Conservation (phyloP, 2,113 vertebrate genomes). For the Dasyprocta punctata region DNA sequence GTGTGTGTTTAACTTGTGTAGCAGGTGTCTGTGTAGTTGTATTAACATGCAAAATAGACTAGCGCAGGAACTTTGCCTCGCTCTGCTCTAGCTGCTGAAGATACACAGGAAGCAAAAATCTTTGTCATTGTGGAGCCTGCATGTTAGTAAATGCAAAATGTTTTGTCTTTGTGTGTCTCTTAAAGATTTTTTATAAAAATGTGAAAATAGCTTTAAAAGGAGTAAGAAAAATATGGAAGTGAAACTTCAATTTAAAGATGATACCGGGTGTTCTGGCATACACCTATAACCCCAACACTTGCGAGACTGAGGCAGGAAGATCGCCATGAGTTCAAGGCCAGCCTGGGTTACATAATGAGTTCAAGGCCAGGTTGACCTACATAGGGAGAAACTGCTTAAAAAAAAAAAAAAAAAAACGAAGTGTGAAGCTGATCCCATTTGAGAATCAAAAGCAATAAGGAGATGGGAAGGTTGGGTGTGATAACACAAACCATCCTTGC, state of each 20-base stretch:
- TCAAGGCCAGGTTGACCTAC: background rate
- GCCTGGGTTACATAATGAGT: too few relatives aligned
- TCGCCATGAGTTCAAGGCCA: background rate
- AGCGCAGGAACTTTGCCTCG: background rate
- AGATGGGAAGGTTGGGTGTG: background rate
- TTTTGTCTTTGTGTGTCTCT: background rate
- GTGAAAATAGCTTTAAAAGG: background rate
- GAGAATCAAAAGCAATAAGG: background rate
- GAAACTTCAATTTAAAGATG: slow-evolving; percentile 4
- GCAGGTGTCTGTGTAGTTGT: background rate
- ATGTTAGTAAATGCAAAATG: slow-evolving; percentile 1
- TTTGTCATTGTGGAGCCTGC: background rate
- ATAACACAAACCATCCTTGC: background rate
- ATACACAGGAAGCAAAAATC: background rate
- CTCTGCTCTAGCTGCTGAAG: background rate
- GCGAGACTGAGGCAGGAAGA: background rate
- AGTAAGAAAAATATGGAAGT: background rate
- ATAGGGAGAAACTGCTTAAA: background rate
- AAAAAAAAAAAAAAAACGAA: background rate
- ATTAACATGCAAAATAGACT: background rate
- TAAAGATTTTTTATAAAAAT: slow-evolving; percentile 31
- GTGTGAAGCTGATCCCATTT: background rate
- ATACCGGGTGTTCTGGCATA: background rate
- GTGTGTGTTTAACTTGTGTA: background rate
- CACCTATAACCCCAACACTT: background rate